Conservation (phyloP, 2,797 vertebrate species). For the Poeciliopsis turneri region DNA sequence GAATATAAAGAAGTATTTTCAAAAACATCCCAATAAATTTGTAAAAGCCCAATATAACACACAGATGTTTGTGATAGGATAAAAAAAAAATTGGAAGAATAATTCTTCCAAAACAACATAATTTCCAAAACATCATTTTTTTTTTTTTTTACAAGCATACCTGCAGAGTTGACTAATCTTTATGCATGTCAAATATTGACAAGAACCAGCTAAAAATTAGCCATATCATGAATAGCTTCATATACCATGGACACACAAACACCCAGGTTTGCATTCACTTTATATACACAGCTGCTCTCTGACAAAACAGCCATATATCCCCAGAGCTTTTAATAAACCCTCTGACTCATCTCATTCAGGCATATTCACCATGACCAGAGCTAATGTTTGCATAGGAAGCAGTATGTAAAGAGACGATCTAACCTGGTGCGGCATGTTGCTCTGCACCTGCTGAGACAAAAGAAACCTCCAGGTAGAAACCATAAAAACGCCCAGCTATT, state of each 20-base stretch:
- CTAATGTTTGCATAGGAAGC: conserved; percentile 43
- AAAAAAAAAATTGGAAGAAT: too few relatives aligned
- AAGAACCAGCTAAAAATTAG: conserved; percentile 25
- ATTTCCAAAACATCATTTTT: background rate
- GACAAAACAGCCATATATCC: background rate
- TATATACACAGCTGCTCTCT: background rate
- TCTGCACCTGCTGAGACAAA: conserved; percentile 17
- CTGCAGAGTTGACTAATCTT: background rate
- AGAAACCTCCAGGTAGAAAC: conserved; percentile 31
- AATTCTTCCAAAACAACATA: background rate
- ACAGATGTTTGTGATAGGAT: background rate
- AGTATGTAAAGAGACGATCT: conserved; percentile 20
- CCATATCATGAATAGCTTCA: conserved; percentile 18
- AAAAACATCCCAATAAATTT: background rate
- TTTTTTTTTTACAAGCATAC: background rate
- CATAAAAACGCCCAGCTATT: conserved; percentile 9
- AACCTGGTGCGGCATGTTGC: conserved; percentile 14
- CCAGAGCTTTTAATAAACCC: conserved; percentile 33
- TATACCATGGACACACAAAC: conserved; percentile 5
- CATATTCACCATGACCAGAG: conserved; percentile 48
- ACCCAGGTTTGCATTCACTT: background rate
- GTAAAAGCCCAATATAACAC: background rate
- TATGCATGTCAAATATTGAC: background rate
- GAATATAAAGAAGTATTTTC: background rate
- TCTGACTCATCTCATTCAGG: conserved; percentile 15